Evolutionary conservation across 2,888 invertebrate genomes (phyloP), one percentile per base, ranked within the genome.

Genomic region (Bellardia pandia): DNA sequence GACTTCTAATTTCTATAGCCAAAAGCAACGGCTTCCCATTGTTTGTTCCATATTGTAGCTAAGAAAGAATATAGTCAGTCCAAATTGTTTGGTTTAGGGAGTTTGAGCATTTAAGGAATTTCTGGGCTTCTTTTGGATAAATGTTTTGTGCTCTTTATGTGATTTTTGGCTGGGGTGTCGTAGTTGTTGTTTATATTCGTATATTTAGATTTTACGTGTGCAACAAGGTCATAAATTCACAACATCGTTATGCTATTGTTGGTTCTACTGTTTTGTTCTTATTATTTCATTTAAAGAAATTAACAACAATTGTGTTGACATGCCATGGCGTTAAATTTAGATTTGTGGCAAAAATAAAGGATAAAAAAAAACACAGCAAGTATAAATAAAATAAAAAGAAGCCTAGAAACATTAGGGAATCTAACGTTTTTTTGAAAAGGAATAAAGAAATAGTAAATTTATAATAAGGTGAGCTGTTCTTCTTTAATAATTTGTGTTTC

Each of bases 301-400:
- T 88, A 89, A 89, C 88, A 86, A 84, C 88, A 89, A 89, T 89
- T 89, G 89, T 89, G 88, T 89, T 88, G 89, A 89, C 89, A 89
- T 89, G 88, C 85, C 68, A 85, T 86, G 87, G 86, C 80, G 82
- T 86, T 88, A 82, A 81, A 88, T 85, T 88, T 81, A 62, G 77
- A 74, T 81, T 87, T 68, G 58, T 58, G 60, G 33, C 14, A 42
- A 80, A 80, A 75, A 68, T 53, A 23, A 40, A 45, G 30, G 45
- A 82, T 48, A 2, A 11, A 30, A 40, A 16, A 23, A 77, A 42
- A 45, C 7, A 13, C 68, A 58, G 7, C 6, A 5, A 78, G 14
- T 42, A 30, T 23, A 62, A 62, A n/a, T 16, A n/a, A 69, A 37
- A 79, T 58, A 60, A 48, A 71, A 58, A 58, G 13, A 69, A 58